These are phyloP conservation scores for Bactericera cockerelli DNA, from an alignment of 1,140 invertebrate genomes.

Conservation along the genomic window DNA sequence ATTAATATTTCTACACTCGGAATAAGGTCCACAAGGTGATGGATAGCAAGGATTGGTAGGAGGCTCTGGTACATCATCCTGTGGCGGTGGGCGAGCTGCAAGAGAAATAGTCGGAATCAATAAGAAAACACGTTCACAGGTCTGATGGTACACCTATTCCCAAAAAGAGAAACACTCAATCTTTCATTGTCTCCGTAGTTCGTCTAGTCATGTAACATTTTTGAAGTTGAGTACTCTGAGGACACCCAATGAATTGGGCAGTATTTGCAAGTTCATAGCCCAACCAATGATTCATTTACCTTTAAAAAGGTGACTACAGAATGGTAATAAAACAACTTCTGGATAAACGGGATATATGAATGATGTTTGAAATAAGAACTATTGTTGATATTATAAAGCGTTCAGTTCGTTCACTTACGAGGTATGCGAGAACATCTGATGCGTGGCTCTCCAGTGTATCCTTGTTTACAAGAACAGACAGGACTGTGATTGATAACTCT, in stretches of 20 bases:
- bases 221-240: no score
- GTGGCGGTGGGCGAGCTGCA: conserved; percentile 22
- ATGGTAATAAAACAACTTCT: no score
- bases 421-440: conserved; percentile 38
- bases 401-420: conserved; percentile 23
- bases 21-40: conserved; percentile 40
- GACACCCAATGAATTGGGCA: no score
- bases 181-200: no score
- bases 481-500: conserved; percentile 54
- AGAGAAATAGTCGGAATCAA: no score
- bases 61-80: conserved; percentile 23
- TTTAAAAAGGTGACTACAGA: no score
- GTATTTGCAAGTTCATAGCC: no score
- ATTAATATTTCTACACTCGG: conserved; percentile 43
- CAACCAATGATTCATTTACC: no score
- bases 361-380: not conserved
- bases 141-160: no score
- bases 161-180: no score
- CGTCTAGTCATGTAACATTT: no score
- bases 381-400: not conserved
- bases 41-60: conserved; percentile 32
- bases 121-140: conserved; percentile 9
- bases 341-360: no score
- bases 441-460: conserved; percentile 58
- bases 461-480: conserved; percentile 46